These are phyloP conservation scores for Chunga burmeisteri DNA, from an alignment of 2,113 vertebrate genomes.

Conservation along the genomic window DNA sequence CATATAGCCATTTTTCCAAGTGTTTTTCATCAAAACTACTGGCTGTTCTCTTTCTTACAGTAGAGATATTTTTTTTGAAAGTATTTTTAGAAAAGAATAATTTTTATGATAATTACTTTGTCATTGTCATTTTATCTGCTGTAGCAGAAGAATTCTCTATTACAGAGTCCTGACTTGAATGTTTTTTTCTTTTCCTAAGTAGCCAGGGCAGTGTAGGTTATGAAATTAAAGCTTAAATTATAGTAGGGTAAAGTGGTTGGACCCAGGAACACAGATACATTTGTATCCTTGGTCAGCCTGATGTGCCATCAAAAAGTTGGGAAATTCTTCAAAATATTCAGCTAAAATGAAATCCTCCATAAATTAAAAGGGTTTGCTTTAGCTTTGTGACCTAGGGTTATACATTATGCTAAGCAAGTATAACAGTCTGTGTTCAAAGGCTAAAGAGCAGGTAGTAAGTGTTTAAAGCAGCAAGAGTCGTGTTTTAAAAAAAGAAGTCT, in stretches of 20 bases:
- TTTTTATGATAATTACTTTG: constrained; percentile 48
- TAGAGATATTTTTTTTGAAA: not conserved
- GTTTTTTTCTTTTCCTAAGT: constrained; percentile 11
- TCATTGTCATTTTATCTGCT: constrained; percentile 27
- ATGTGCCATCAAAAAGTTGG: constrained; percentile 27
- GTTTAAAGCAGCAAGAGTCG: constrained; percentile 40
- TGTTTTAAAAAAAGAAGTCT: not conserved
- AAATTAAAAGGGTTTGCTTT: constrained; percentile 68
- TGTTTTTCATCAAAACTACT: constrained; percentile 2
- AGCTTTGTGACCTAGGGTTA: constrained; percentile 64
- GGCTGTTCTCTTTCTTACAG: not conserved
- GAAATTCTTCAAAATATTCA: constrained; percentile 50
- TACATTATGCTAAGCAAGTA: constrained; percentile 62
- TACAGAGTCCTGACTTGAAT: not conserved
- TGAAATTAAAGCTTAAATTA: constrained; percentile 52
- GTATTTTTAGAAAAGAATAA: constrained; percentile 13
- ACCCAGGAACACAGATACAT: not conserved
- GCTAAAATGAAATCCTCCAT: constrained; percentile 50
- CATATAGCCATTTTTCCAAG: not conserved
- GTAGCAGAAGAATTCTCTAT: not conserved
- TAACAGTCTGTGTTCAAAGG: constrained; percentile 45
- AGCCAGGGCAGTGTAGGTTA: not conserved
- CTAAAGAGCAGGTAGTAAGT: constrained; percentile 68
- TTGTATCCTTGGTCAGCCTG: not conserved
- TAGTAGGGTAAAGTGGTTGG: constrained; percentile 1